Evolutionary conservation across 2,888 invertebrate species (phyloP).

Genomic region (Andrena haemorrhoa): DNA sequence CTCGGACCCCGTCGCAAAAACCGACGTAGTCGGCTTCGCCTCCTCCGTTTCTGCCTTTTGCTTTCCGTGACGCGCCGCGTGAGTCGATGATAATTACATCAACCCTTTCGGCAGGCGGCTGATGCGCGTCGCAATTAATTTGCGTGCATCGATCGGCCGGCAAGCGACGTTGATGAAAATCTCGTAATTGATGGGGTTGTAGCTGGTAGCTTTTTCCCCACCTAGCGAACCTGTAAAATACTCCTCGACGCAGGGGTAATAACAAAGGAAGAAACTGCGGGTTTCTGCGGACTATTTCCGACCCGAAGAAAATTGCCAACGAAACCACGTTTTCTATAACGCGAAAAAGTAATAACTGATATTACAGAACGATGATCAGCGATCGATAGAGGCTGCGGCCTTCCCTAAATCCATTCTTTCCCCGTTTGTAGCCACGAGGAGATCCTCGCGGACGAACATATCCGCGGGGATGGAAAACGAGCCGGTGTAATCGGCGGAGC

Average conservation of each 20-base stretch:
- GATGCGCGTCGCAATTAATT: conserved; percentile 2
- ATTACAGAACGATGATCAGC: conserved; percentile 27
- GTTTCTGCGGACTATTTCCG: conserved; percentile 16
- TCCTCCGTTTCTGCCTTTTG: conserved; percentile 32
- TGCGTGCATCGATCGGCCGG: neutral
- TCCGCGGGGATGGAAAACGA: conserved; percentile 48
- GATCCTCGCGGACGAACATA: conserved; percentile 36
- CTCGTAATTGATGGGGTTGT: neutral
- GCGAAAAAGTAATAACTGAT: conserved; percentile 29
- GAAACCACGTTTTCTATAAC: conserved; percentile 36
- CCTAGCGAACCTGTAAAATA: neutral
- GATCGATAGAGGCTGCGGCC: neutral
- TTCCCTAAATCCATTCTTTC: conserved; percentile 14
- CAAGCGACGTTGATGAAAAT: neutral
- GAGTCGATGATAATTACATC: conserved; percentile 75
- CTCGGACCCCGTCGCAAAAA: conserved; percentile 69
- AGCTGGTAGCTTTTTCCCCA: neutral
- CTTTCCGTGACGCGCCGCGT: conserved; percentile 34
- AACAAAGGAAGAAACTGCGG: conserved; percentile 9
- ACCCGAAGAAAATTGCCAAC: neutral
- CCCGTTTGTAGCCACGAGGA: conserved; percentile 4
- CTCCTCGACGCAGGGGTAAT: conserved; percentile 23
- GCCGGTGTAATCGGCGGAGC: conserved; percentile 23
- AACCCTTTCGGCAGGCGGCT: conserved; percentile 30
- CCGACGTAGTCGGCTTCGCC: conserved; percentile 38